A percentile compares a stretch with the other conserved stretches of the same genome.
phyloP scores from a whole-genome alignment of 2,113 vertebrate genomes.

The Proteles cristata region DNA sequence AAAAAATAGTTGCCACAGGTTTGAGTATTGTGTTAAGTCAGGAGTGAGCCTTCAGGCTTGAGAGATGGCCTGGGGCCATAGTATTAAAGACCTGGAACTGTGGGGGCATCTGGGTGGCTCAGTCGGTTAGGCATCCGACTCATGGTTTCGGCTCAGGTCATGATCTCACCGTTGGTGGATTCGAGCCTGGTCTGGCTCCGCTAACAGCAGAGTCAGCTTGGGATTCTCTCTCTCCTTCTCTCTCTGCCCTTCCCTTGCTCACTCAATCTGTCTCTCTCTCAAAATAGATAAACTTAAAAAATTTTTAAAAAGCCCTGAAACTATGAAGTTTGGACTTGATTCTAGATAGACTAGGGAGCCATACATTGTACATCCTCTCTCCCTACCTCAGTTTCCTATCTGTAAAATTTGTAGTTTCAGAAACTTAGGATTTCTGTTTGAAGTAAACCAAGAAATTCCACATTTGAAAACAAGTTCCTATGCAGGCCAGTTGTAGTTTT shows the following conservation, averaged over 20 bases:
- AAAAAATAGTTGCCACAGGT: background rate
- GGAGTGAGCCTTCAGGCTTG: background rate
- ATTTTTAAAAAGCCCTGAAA: background rate
- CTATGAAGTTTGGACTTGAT: background rate
- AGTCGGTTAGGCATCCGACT: no score
- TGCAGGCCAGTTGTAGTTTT: slow-evolving; percentile 48
- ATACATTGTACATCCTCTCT: background rate
- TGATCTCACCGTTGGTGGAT: no score
- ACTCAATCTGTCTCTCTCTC: no score
- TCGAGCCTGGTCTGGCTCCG: no score
- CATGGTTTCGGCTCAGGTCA: no score
- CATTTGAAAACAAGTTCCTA: slow-evolving; percentile 34
- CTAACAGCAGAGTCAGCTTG: no score
- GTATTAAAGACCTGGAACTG: background rate
- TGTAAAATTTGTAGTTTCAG: slow-evolving; percentile 40
- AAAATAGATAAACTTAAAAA: no score
- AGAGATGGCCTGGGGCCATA: background rate
- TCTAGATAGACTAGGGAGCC: background rate
- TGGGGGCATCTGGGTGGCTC: background rate
- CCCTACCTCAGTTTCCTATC: background rate
- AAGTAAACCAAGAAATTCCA: slow-evolving; percentile 46
- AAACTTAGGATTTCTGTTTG: slow-evolving; percentile 53
- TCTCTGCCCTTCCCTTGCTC: no score
- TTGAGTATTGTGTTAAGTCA: slow-evolving; percentile 43
- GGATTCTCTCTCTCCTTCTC: no score